Percentiles rank a stretch among this genome's conserved stretches.
These are phyloP conservation scores for Temnothorax nylanderi DNA, from an alignment of 1,140 invertebrate genomes.

Conservation along the genomic window DNA sequence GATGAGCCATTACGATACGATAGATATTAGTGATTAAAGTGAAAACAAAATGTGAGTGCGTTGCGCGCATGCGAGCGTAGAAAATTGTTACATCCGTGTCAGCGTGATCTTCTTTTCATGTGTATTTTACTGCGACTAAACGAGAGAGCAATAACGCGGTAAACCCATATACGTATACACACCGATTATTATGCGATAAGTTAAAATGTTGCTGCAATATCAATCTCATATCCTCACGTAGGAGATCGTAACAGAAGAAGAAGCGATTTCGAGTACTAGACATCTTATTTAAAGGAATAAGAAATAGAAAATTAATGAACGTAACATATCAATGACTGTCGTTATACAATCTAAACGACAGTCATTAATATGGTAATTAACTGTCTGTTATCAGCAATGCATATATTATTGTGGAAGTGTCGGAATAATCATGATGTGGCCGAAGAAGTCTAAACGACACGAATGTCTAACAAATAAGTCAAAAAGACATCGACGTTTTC, in stretches of 20 bases:
- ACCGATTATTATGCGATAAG: neutral
- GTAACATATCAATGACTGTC: neutral
- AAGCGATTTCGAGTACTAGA: neutral
- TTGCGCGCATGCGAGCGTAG: conserved; percentile 62
- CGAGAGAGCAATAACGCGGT: conserved; percentile 57
- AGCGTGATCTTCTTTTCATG: conserved; percentile 67
- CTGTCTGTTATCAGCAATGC: neutral
- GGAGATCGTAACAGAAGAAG: neutral
- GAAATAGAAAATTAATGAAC: neutral
- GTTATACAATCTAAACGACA: neutral
- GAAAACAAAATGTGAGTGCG: conserved; percentile 48
- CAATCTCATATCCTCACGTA: neutral
- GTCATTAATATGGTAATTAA: neutral
- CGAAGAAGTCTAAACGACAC: neutral
- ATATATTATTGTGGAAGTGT: neutral
- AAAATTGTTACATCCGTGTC: conserved; percentile 70
- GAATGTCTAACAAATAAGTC: neutral
- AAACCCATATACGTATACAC: neutral
- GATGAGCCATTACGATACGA: conserved; percentile 73
- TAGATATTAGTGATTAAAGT: conserved; percentile 71
- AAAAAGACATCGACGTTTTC: neutral
- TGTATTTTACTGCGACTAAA: conserved; percentile 55
- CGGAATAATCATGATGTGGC: neutral
- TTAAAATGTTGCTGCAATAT: conserved; percentile 21
- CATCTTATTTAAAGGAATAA: neutral